Conservation (phyloP, 2,797 vertebrate species). For the Tolypeutes matacus region DNA sequence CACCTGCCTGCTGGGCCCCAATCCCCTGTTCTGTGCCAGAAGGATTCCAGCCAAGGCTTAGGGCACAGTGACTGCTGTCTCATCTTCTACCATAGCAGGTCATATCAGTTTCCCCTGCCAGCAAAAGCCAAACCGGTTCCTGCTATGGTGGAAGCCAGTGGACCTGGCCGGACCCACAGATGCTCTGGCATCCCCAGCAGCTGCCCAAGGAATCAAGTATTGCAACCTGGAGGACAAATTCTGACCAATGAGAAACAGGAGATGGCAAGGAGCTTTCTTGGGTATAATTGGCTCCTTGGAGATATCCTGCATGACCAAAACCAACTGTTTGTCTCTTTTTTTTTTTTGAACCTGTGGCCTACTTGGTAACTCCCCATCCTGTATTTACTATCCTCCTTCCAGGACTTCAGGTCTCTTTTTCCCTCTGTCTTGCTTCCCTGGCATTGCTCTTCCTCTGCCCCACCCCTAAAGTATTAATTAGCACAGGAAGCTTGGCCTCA, state of each 20-base stretch:
- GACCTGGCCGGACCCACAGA: accelerated
- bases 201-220: too few species aligned
- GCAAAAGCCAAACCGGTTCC: not conserved
- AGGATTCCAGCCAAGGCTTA: too few species aligned
- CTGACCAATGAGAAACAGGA: not conserved
- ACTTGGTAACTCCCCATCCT: not conserved
- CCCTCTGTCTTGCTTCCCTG: not conserved
- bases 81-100: too few species aligned
- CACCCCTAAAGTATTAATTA: too few species aligned
- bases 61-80: too few species aligned
- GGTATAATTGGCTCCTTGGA: not conserved
- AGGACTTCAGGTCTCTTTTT: too few species aligned
- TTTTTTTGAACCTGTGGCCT: too few species aligned
- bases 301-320: too few species aligned
- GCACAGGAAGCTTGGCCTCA: not conserved
- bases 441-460: accelerated
- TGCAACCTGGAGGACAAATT: too few species aligned
- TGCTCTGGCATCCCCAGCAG: not conserved
- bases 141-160: not conserved
- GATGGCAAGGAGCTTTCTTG: not conserved
- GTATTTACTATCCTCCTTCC: not conserved
- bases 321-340: too few species aligned
- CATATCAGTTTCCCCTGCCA: not conserved
- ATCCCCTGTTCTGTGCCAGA: too few species aligned
- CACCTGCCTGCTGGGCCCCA: too few species aligned